Evolutionary conservation across 2,113 vertebrate genomes (phyloP).

Genomic region (Neopipo cinnamomea): DNA sequence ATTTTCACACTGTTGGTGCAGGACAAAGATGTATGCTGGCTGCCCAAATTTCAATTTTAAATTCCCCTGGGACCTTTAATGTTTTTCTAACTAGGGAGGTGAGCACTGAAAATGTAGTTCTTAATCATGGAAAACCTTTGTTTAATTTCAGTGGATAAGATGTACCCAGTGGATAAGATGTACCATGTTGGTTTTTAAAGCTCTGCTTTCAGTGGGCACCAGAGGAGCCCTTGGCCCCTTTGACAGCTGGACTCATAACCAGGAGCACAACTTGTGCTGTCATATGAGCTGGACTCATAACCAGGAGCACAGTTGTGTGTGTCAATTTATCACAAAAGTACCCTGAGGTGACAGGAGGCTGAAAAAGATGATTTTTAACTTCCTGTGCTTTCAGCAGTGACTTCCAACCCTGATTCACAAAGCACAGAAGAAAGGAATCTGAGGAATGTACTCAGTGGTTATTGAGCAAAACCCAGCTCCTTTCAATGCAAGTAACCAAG

Average conservation of each 20-base stretch:
- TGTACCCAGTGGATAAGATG: not conserved
- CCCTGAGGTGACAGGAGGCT: constrained; percentile 15
- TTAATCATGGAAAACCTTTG: not conserved
- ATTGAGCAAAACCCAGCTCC: not conserved
- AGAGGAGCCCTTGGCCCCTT: not conserved
- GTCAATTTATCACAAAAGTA: not conserved
- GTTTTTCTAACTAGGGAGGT: not conserved
- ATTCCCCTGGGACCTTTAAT: not conserved
- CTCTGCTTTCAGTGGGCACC: fast-evolving
- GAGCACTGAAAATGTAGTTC: not conserved
- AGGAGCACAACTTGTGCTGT: not conserved
- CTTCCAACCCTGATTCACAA: not conserved
- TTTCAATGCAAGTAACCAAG: not conserved
- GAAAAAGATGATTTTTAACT: constrained; percentile 39
- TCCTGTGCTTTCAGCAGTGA: constrained; percentile 17
- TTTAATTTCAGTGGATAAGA: not conserved
- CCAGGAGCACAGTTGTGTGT: not conserved
- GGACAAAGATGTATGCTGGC: not conserved
- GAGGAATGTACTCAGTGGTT: not conserved
- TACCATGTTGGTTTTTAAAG: not conserved
- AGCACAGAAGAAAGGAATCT: constrained; percentile 16
- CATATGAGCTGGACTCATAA: not conserved
- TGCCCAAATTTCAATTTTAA: not conserved
- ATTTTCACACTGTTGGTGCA: not conserved
- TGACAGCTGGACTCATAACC: not conserved